Conservation (phyloP, 2,113 vertebrate species). For the Lepisosteus oculatus region DNA sequence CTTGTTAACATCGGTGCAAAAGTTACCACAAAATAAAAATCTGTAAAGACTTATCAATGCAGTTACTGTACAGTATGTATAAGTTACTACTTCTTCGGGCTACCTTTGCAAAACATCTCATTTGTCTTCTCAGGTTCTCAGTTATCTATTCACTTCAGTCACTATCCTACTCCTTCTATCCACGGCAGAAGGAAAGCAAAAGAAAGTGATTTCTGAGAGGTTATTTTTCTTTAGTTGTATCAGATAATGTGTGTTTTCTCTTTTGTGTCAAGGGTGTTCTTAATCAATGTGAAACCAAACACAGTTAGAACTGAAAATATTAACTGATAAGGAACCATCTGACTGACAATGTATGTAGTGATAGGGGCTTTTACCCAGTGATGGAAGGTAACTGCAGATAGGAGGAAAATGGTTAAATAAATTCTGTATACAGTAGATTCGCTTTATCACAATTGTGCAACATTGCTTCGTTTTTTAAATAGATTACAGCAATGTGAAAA, state of each 20-base stretch:
- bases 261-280: conserved; percentile 42
- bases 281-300: conserved; percentile 28
- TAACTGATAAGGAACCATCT: conserved; percentile 35
- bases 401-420: too few species aligned
- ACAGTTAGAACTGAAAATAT: conserved; percentile 13
- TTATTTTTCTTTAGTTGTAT: conserved; percentile 57
- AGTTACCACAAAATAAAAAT: too few species aligned
- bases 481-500: too few species aligned
- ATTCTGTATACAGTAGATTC: too few species aligned
- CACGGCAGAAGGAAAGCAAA: conserved; percentile 29
- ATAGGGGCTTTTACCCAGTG: conserved; percentile 34
- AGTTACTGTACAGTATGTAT: conserved; percentile 36
- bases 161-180: conserved; percentile 26
- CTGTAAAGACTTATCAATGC: conserved; percentile 18
- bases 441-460: too few species aligned
- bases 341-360: conserved; percentile 23
- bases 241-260: conserved; percentile 58
- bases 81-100: conserved; percentile 35
- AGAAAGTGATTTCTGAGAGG: conserved; percentile 27
- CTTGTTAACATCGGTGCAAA: too few species aligned
- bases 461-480: too few species aligned
- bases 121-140: conserved; percentile 54
- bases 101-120: conserved; percentile 34
- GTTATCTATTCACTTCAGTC: conserved; percentile 42
- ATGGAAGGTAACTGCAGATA: conserved; percentile 17